Percentiles rank a stretch among this genome's conserved stretches.
phyloP scores from a whole-genome alignment of 1,140 invertebrate species.

The Tachypleus tridentatus region DNA sequence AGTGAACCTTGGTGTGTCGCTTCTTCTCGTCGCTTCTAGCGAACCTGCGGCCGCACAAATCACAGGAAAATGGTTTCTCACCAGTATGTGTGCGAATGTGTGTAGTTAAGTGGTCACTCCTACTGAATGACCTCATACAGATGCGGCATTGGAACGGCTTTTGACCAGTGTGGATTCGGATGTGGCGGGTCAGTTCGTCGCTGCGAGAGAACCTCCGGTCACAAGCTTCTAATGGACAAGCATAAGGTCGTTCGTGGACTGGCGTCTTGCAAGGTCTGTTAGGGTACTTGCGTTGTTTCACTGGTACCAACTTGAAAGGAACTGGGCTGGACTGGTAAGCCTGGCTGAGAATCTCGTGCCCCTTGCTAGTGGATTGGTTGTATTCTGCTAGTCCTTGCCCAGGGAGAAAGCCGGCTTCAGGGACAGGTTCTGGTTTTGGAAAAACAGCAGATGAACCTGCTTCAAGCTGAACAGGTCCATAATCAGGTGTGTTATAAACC shows the following conservation, averaged over 20 bases:
- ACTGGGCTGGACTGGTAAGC: slow-evolving; percentile 40
- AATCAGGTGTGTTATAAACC: slow-evolving; percentile 9
- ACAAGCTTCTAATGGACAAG: slow-evolving; percentile 94
- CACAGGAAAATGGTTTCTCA: slow-evolving; percentile 96
- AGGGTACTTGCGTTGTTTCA: slow-evolving; percentile 91
- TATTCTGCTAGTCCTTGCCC: slow-evolving; percentile 58
- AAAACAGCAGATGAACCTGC: slow-evolving; percentile 19
- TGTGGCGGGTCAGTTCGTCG: slow-evolving; percentile 96
- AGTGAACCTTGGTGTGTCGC: slow-evolving; percentile 92
- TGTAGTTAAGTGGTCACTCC: slow-evolving; percentile 93
- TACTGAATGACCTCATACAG: slow-evolving; percentile 94
- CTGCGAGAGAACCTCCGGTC: slow-evolving; percentile 92
- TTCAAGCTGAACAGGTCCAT: slow-evolving; percentile 23
- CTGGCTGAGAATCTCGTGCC: slow-evolving; percentile 84
- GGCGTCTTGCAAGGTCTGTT: slow-evolving; percentile 95
- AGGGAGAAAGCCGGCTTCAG: background rate
- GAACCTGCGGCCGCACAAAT: slow-evolving; percentile 96
- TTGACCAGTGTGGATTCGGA: slow-evolving; percentile 97
- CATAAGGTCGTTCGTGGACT: slow-evolving; percentile 93
- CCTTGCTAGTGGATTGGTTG: slow-evolving; percentile 86
- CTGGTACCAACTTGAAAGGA: slow-evolving; percentile 73
- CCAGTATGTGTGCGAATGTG: slow-evolving; percentile 92
- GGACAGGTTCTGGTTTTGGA: slow-evolving; percentile 26
- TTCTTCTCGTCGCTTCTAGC: slow-evolving; percentile 98
- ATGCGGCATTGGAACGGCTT: slow-evolving; percentile 98